Base-by-base conservation (phyloP, 2,797 vertebrate genomes). In the Siniperca obscura region DNA sequence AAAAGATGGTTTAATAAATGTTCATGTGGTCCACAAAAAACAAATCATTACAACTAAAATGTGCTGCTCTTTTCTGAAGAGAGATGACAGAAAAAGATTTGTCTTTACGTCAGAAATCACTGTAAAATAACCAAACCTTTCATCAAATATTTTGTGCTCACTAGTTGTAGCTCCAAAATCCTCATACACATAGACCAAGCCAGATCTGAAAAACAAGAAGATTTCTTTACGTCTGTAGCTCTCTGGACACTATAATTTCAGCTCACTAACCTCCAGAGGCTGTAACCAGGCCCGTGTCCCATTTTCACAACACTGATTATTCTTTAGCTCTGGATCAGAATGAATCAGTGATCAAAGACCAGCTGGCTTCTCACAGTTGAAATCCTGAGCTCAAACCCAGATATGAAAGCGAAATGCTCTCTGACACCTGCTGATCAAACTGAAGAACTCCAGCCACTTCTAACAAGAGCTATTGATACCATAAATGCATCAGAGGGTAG, bases 261-360 rank as follows among this genome's bases (percentile, higher is more conserved):
- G 80, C 80, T 71, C 44, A 11, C 64, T 27, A n/a, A 71, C 84
- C 78, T 88, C 85, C 77, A 38, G 76, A 78, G 80, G 52, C 85
- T 87, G 80, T 70, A 78, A 87, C 85, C 76, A 87, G 77, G 73
- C 83, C 81, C n/a, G 70, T 88, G 90, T 91, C 89, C 90, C 87
- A 91, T 91, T 93, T 93, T 89, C 80, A 82, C 75, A 79, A 59
- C 86, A 82, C 89, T 90, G 90, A 92, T 94, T 92, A 93, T 95
- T 92, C 88, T 91, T 91, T 84, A 90, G 85, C 85, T 81, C 44
- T 81, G 84, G 91, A 94, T 96, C 92, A 85, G 91, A 95, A 94
- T 89, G 93, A 95, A 94, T 95, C 74, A 57, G 78, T 93, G 92
- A 95, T 96, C 93, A 96, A 94, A 95, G 83, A 90, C 70, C 89